These are phyloP conservation scores for Scyliorhinus canicula DNA, from an alignment of 2,797 vertebrate species.

Conservation along the genomic window DNA sequence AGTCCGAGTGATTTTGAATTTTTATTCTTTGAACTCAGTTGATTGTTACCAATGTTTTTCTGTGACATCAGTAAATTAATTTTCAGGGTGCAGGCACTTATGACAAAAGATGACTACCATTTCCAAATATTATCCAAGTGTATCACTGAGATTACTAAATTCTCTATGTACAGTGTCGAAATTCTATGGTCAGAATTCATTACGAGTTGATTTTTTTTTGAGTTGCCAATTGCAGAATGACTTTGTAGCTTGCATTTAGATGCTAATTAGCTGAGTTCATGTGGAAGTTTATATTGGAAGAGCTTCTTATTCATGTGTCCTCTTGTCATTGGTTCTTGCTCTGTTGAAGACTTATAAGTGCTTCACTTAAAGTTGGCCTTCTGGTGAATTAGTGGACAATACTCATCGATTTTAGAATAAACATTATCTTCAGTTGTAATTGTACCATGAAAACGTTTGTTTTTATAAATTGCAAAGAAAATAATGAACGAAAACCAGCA, in stretches of 20 bases:
- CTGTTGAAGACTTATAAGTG: too few species aligned
- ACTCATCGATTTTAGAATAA: neutral
- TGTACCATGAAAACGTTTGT: neutral
- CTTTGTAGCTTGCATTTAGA: too few species aligned
- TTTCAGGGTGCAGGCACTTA: neutral
- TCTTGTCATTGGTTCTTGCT: neutral
- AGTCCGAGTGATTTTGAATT: neutral
- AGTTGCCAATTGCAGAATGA: too few species aligned
- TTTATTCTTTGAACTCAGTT: neutral
- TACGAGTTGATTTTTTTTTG: too few species aligned
- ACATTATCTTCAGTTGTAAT: neutral
- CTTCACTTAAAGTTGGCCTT: neutral
- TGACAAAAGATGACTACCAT: neutral
- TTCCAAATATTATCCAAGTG: neutral
- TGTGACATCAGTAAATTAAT: neutral
- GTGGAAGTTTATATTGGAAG: neutral
- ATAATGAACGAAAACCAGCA: too few species aligned
- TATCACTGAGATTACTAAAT: too few species aligned
- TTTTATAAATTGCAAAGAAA: too few species aligned
- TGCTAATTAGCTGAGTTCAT: neutral
- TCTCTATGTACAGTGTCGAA: too few species aligned
- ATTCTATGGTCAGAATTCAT: too few species aligned
- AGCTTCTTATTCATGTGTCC: neutral
- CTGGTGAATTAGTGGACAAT: neutral
- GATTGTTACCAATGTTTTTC: neutral